A percentile compares a stretch with the other conserved stretches of the same genome.
phyloP scores from a whole-genome alignment of 1,140 invertebrate species.

The Caerostris darwini region DNA sequence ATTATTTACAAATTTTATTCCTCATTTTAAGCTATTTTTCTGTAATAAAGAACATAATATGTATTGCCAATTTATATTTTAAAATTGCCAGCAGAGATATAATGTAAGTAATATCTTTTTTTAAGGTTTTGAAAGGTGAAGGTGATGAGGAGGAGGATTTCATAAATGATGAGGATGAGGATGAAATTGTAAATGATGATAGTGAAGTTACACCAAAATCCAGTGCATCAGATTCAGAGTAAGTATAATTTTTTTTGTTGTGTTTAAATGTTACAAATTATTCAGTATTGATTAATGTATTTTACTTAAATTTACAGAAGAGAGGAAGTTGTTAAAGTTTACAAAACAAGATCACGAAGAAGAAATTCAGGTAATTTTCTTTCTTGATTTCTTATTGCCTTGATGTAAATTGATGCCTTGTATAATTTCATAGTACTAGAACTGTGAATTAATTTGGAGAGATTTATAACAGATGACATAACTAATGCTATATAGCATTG shows the following conservation, averaged over 20 bases:
- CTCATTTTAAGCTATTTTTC: too few relatives aligned
- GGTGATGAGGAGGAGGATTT: neutral
- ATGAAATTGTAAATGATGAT: neutral
- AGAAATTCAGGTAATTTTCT: neutral
- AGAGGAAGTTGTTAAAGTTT: slow-evolving; percentile 62
- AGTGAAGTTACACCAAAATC: neutral
- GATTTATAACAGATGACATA: too few relatives aligned
- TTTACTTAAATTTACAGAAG: neutral
- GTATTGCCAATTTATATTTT: too few relatives aligned
- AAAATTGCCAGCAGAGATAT: too few relatives aligned
- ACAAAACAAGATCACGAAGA: slow-evolving; percentile 51
- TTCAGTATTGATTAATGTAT: neutral
- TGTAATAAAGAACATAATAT: too few relatives aligned
- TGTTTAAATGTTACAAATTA: neutral
- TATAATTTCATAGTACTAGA: too few relatives aligned
- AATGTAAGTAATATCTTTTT: neutral
- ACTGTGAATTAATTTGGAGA: too few relatives aligned
- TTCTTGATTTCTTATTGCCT: neutral
- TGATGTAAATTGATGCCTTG: too few relatives aligned
- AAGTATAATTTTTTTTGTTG: neutral
- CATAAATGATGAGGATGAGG: neutral
- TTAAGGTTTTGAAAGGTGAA: neutral
- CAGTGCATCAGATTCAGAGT: neutral
- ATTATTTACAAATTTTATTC: too few relatives aligned
- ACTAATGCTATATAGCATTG: too few relatives aligned